Conservation (phyloP, 2,888 invertebrate species). For the Xylophagus ater region DNA sequence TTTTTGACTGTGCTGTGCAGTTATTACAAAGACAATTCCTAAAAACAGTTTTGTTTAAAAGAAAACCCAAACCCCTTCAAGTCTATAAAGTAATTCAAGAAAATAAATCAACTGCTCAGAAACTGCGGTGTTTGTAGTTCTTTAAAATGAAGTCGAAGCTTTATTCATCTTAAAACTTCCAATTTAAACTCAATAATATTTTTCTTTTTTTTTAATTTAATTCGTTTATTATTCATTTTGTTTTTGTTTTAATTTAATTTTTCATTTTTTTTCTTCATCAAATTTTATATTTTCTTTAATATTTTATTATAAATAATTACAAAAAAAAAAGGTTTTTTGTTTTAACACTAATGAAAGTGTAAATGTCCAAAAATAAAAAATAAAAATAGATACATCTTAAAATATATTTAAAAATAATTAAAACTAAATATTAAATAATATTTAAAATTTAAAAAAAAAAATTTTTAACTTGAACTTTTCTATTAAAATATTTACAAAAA, state of each 20-base stretch:
- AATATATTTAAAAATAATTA: not conserved
- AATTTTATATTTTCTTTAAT: not conserved
- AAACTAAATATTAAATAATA: too few relatives aligned
- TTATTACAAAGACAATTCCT: not conserved
- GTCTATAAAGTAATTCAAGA: too few relatives aligned
- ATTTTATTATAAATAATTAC: not conserved
- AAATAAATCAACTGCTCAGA: too few relatives aligned
- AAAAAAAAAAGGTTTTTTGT: not conserved
- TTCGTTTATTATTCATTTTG: conserved; percentile 10
- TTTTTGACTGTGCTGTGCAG: not conserved
- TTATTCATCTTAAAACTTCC: not conserved
- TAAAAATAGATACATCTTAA: not conserved
- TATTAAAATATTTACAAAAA: not conserved
- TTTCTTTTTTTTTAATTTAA: conserved; percentile 4
- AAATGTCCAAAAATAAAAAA: not conserved
- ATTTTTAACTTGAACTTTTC: too few relatives aligned
- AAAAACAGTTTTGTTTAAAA: not conserved
- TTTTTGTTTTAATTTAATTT: conserved; percentile 7
- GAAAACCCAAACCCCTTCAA: not conserved
- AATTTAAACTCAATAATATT: not conserved
- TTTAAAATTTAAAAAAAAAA: too few relatives aligned
- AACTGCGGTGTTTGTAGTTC: too few relatives aligned
- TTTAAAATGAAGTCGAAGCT: not conserved
- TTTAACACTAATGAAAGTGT: not conserved
- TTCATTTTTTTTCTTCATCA: not conserved